Conservation (phyloP, 2,888 invertebrate species). For the Hypomecis punctinalis region DNA sequence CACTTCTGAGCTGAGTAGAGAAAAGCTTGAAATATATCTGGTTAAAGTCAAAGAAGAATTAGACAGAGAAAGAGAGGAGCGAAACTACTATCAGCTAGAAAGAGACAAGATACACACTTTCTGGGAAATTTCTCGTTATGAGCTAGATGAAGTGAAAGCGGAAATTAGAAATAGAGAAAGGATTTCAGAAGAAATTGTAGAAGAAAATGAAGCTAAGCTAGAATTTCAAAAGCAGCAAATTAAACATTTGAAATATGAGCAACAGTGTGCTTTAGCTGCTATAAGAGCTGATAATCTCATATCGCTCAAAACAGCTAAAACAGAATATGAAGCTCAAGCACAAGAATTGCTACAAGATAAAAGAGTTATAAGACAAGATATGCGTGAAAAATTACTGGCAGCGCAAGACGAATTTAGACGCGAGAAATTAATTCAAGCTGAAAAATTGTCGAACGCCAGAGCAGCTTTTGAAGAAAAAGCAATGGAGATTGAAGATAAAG, state of each 20-base stretch:
- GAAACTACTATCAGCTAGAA: conserved; percentile 98
- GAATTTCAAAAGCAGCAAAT: conserved; percentile 97
- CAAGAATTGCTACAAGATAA: conserved; percentile 91
- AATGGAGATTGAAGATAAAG: conserved; percentile 83
- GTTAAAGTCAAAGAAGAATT: conserved; percentile 94
- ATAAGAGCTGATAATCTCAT: conserved; percentile 93
- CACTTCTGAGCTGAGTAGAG: conserved; percentile 96
- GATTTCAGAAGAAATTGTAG: conserved; percentile 94
- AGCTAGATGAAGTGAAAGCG: conserved; percentile 93
- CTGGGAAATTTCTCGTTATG: conserved; percentile 97
- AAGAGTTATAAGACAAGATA: conserved; percentile 86
- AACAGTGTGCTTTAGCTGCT: conserved; percentile 93
- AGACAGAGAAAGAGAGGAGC: conserved; percentile 96
- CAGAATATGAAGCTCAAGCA: conserved; percentile 92
- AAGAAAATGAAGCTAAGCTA: conserved; percentile 94
- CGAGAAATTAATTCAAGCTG: conserved; percentile 90
- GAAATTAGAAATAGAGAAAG: conserved; percentile 88
- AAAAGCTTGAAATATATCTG: conserved; percentile 96
- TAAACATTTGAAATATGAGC: conserved; percentile 96
- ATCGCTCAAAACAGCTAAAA: conserved; percentile 92
- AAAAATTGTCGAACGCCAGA: conserved; percentile 87
- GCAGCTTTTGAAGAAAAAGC: conserved; percentile 79
- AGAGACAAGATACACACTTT: conserved; percentile 97
- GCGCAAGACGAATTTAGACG: conserved; percentile 90
- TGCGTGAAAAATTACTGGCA: conserved; percentile 89